Percentiles rank a stretch among this genome's conserved stretches.
Conservation (phyloP, 2,888 invertebrate genomes). For the Acleris holmiana region DNA sequence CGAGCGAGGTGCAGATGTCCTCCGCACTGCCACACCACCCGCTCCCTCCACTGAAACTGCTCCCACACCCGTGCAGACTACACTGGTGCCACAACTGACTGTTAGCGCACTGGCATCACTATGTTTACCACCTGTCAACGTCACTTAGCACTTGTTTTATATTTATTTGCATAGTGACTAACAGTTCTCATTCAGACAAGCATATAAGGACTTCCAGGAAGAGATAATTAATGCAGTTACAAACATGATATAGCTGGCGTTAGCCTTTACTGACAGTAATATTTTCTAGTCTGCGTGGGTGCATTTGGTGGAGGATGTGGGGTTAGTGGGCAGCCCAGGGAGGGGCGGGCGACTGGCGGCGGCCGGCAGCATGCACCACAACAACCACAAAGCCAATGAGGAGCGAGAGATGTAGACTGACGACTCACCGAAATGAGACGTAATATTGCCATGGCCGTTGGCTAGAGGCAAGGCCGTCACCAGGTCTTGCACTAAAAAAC, state of each 20-base stretch:
- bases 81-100: background rate
- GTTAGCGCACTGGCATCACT: background rate
- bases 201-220: conserved; percentile 30
- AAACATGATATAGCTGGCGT: conserved; percentile 16
- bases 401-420: conserved; percentile 72
- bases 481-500: conserved; percentile 85
- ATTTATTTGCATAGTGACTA: conserved; percentile 20
- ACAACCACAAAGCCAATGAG: conserved; percentile 82
- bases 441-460: conserved; percentile 83
- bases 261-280: conserved; percentile 19
- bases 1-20: conserved; percentile 60
- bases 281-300: conserved; percentile 8
- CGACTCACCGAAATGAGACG: conserved; percentile 85
- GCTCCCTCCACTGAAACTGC: conserved; percentile 56
- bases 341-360: conserved; percentile 49
- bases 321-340: conserved; percentile 62
- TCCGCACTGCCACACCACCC: conserved; percentile 63
- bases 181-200: conserved; percentile 12
- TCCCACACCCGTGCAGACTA: conserved; percentile 23
- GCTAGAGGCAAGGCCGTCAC: conserved; percentile 84
- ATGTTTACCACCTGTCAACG: background rate
- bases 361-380: conserved; percentile 75
- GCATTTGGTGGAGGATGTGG: conserved; percentile 43
- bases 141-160: conserved; percentile 27
- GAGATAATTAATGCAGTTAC: conserved; percentile 22